Conservation (phyloP, 2,888 invertebrate genomes). For the Epinotia ramella region DNA sequence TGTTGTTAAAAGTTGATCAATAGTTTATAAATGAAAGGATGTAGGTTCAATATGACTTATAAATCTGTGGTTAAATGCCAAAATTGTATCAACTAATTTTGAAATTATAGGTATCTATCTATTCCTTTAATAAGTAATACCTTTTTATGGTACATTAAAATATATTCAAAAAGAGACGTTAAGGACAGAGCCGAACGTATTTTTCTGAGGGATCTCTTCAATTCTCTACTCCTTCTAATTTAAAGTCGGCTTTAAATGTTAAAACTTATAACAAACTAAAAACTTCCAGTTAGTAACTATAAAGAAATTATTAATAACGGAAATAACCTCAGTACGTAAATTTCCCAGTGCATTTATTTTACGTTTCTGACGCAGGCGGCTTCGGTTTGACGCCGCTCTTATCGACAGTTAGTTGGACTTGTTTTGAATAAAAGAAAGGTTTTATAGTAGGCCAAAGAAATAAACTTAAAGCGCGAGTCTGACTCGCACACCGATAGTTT, state of each 20-base stretch:
- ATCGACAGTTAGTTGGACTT: conserved; percentile 43
- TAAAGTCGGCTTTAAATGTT: neutral
- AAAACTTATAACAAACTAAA: neutral
- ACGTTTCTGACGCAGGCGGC: conserved; percentile 24
- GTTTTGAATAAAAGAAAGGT: conserved; percentile 43
- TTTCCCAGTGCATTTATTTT: conserved; percentile 25
- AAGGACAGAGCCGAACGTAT: no score
- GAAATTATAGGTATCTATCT: no score
- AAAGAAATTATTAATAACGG: neutral
- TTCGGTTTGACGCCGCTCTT: conserved; percentile 33
- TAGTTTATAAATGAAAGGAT: no score
- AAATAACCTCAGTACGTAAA: conserved; percentile 1
- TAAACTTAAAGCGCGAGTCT: neutral
- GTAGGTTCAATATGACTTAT: no score
- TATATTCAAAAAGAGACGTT: no score
- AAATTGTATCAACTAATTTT: no score
- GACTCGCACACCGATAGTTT: neutral
- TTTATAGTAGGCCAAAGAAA: conserved; percentile 37
- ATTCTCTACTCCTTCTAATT: neutral
- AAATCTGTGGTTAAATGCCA: no score
- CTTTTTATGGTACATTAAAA: no score
- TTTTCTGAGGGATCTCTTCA: no score
- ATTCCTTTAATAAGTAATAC: no score
- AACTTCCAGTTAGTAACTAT: neutral
- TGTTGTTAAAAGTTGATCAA: no score